phyloP scores from a whole-genome alignment of 2,888 invertebrate genomes.

The Toxonevra muliebris region DNA sequence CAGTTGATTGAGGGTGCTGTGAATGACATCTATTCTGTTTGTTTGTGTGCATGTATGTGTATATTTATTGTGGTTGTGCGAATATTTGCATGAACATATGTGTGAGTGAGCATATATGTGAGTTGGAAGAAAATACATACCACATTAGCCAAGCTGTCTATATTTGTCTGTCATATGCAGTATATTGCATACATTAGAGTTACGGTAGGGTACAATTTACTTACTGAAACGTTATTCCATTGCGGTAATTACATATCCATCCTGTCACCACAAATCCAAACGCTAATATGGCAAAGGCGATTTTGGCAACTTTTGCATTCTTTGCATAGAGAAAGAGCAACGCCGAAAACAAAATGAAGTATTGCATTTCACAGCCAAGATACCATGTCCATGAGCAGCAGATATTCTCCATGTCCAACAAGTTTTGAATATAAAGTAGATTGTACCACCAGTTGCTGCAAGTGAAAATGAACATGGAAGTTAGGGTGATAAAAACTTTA shows the following conservation, averaged over 20 bases:
- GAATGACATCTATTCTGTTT: constrained; percentile 51
- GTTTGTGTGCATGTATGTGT: constrained; percentile 23
- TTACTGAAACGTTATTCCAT: constrained; percentile 56
- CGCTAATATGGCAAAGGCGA: constrained; percentile 43
- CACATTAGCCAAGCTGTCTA: constrained; percentile 8
- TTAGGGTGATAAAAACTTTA: constrained; percentile 4
- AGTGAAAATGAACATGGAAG: constrained; percentile 1
- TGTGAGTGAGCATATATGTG: constrained; percentile 15
- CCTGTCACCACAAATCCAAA: constrained; percentile 44
- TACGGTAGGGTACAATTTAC: constrained; percentile 34
- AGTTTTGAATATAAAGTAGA: constrained; percentile 51
- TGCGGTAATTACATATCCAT: constrained; percentile 50
- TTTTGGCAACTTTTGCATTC: constrained; percentile 46
- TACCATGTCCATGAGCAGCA: constrained; percentile 58
- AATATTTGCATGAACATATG: not conserved
- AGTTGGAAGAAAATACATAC: constrained; percentile 7
- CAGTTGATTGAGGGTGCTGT: constrained; percentile 50
- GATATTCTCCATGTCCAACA: constrained; percentile 49
- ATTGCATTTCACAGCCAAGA: constrained; percentile 56
- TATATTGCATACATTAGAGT: not conserved
- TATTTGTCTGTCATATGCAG: not conserved
- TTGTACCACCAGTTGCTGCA: constrained; percentile 54
- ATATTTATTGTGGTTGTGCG: constrained; percentile 8
- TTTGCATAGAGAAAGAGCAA: constrained; percentile 51
- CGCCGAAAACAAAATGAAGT: constrained; percentile 47